Evolutionary conservation across 1,140 invertebrate genomes (phyloP).

Genomic region (Pachyrhynchus sulphureomaculatus): DNA sequence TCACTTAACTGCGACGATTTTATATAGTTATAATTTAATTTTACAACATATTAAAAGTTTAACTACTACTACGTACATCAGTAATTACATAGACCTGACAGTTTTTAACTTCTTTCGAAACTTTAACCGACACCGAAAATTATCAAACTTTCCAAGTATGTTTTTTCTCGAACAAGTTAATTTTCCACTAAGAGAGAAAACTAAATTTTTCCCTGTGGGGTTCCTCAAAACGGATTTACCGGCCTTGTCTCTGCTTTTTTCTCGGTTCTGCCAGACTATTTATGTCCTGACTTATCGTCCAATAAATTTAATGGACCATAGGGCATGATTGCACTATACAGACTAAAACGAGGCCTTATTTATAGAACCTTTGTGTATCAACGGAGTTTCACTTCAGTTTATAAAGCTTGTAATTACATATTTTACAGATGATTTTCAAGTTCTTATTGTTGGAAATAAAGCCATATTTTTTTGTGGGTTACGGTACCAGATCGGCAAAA

Average conservation of each 20-base stretch:
- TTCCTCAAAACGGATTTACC: conserved; percentile 28
- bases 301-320: conserved; percentile 38
- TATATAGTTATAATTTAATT: too few relatives aligned
- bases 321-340: conserved; percentile 23
- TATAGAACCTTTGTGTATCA: conserved; percentile 10
- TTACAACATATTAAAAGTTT: too few relatives aligned
- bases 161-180: not conserved
- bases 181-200: conserved; percentile 9
- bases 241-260: conserved; percentile 26
- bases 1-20: too few relatives aligned
- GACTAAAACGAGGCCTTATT: conserved; percentile 7
- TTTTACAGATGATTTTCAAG: too few relatives aligned
- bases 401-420: too few relatives aligned
- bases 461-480: too few relatives aligned
- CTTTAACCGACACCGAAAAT: not conserved
- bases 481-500: too few relatives aligned
- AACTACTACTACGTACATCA: too few relatives aligned
- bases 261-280: conserved; percentile 22
- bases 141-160: not conserved
- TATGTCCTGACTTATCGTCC: conserved; percentile 35
- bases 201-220: conserved; percentile 11
- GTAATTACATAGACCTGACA: too few relatives aligned
- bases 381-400: too few relatives aligned
- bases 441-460: too few relatives aligned
- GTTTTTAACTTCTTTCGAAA: too few relatives aligned